phyloP scores from a whole-genome alignment of 2,888 invertebrate genomes.

The Anticlea derivata region DNA sequence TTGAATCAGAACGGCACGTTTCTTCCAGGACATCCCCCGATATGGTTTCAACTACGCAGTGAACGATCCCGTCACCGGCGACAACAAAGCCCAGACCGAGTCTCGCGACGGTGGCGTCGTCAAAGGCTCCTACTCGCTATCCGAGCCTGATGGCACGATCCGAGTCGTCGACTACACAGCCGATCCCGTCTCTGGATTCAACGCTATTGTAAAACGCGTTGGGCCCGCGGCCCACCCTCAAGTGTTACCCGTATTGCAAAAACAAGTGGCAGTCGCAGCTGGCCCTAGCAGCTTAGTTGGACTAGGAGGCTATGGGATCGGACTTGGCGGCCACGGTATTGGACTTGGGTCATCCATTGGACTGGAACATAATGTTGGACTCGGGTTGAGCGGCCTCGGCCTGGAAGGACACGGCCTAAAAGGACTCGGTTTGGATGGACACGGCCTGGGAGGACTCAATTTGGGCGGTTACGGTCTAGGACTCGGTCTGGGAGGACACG shows the following conservation, averaged over 20 bases:
- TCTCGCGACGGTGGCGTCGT: constrained; percentile 72
- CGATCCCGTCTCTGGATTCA: constrained; percentile 69
- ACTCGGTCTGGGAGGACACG: too few species aligned
- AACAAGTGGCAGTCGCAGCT: constrained; percentile 39
- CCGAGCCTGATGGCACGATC: constrained; percentile 75
- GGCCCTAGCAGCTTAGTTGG: constrained; percentile 21
- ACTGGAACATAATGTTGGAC: not conserved
- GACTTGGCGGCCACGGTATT: constrained; percentile 24
- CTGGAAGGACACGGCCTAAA: constrained; percentile 19
- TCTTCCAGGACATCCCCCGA: constrained; percentile 70
- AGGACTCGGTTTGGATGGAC: constrained; percentile 30
- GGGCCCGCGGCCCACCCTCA: constrained; percentile 68
- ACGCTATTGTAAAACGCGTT: constrained; percentile 73
- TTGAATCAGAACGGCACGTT: too few species aligned
- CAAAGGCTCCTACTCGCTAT: constrained; percentile 73
- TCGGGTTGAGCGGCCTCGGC: constrained; percentile 24
- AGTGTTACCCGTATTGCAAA: constrained; percentile 21
- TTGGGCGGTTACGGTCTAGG: constrained; percentile 16
- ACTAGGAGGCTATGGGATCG: constrained; percentile 36
- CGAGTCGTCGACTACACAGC: constrained; percentile 74
- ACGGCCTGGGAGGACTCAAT: constrained; percentile 25
- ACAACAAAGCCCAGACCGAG: constrained; percentile 74
- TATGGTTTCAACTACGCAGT: constrained; percentile 80
- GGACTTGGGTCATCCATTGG: constrained; percentile 11
- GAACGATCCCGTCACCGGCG: constrained; percentile 74